Conservation (phyloP, 53 echinoderm and acorn worm genomes). For the Actinopyga echinites region DNA sequence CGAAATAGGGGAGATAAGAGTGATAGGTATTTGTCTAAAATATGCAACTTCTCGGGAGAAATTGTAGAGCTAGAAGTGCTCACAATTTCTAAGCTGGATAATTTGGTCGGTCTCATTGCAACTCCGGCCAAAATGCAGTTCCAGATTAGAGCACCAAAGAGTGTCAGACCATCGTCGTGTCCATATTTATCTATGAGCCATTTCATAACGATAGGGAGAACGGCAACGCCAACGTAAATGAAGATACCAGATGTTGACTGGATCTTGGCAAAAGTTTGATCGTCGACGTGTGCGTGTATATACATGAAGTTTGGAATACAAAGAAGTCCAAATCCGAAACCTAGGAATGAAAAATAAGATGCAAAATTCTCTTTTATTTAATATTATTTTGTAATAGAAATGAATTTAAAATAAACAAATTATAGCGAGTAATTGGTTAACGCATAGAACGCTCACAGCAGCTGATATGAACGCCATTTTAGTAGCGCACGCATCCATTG, state of each 20-base stretch:
- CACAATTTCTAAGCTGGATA: background rate
- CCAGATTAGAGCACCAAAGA: background rate
- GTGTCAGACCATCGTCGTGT: background rate
- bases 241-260: background rate
- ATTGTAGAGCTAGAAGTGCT: background rate
- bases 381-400: too few relatives aligned
- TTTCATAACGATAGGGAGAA: background rate
- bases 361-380: too few relatives aligned
- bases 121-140: background rate
- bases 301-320: constrained; percentile 22
- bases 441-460: too few relatives aligned
- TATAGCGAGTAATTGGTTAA: too few relatives aligned
- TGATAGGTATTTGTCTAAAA: background rate
- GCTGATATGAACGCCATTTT: too few relatives aligned
- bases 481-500: too few relatives aligned
- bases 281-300: background rate
- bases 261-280: background rate
- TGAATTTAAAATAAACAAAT: too few relatives aligned
- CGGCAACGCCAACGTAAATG: background rate
- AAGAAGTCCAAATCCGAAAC: background rate
- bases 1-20: background rate
- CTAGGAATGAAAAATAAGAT: background rate
- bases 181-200: constrained; percentile 14
- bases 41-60: background rate
- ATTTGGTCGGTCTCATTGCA: background rate